These are phyloP conservation scores for Recurvirostra avosetta DNA, from an alignment of 2,113 vertebrate species.

Conservation along the genomic window DNA sequence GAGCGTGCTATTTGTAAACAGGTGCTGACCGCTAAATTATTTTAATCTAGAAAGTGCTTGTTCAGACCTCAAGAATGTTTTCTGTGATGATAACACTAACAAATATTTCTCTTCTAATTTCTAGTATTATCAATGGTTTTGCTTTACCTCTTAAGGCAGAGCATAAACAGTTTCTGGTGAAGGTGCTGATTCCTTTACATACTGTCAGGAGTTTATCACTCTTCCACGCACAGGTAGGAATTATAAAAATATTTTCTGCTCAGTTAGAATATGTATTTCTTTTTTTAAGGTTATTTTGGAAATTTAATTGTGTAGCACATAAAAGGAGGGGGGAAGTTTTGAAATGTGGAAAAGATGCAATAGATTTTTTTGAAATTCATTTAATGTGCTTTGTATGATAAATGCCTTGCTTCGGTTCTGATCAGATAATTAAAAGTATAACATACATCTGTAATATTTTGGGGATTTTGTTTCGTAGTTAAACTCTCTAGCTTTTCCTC, in stretches of 20 bases:
- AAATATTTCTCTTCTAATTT: conserved; percentile 49
- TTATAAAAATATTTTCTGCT: neutral
- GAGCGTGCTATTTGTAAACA: neutral
- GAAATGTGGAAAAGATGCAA: neutral
- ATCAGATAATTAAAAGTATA: neutral
- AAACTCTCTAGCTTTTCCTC: neutral
- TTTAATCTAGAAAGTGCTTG: neutral
- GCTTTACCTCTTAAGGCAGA: conserved; percentile 98
- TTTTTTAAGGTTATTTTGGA: neutral
- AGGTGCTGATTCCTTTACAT: conserved; percentile 98
- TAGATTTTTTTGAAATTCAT: neutral
- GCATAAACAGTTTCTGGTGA: conserved; percentile 99
- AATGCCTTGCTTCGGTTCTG: neutral
- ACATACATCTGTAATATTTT: neutral
- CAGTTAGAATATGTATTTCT: neutral
- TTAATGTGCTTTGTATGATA: neutral
- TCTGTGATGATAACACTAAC: conserved; percentile 42
- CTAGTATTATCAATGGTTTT: conserved; percentile 99
- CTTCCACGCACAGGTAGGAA: conserved; percentile 96
- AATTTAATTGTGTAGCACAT: neutral
- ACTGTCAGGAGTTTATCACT: conserved; percentile 98
- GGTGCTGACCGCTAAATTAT: neutral
- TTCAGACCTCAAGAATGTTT: neutral
- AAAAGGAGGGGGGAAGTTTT: neutral
- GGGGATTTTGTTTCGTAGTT: neutral